Base-by-base conservation (phyloP, 2,888 invertebrate genomes). In the Achlya flavicornis region DNA sequence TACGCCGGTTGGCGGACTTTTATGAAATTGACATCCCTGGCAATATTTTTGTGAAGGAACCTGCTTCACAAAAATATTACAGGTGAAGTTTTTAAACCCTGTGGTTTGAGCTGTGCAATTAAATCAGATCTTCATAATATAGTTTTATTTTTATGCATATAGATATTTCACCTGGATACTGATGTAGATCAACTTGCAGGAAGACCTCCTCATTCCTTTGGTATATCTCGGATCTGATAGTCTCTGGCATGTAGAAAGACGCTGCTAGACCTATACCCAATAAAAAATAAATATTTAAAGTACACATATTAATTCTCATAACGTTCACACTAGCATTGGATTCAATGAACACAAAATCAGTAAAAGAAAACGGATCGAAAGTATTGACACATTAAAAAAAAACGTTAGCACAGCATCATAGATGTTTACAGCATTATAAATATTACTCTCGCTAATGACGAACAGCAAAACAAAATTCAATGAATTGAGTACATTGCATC, bases 211-310 rank as follows among this genome's bases (percentile, higher is more conserved):
- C 95, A 85, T 97, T 97, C 72, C 96, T 95, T 77, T 96, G 96
- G 78, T 97, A 94, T 65, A 97, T 95, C 84, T 97, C 97, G 76
- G 95, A 90, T 74, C 97, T 95, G 79, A 98, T 95, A 77, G 97
- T 97, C 79, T 98, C 98, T 35, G 97, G 96, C 86, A 97, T 95
- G 89, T 98, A 98, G 93, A 97, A 98, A 33, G 96, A 94, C 0
- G 96, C 94, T 35, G 95, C 91, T 38, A 94, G 84, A 68, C 92
- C 94, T 93, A 69, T 6, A 35, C 10, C 14, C 48, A 19, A 53
- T 3, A 2, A 58, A 33, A 16, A 41, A 58, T 63, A 65, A 60
- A 46, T 41, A 46, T 64, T 58, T 48, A 61, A 64, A 38, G 65
- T 16, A 53, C n/a, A 53, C 10, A 46, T 12, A 4, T 41, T 12